A percentile compares a stretch with the other conserved stretches of the same genome.
These are phyloP conservation scores for Lagopus muta DNA, from an alignment of 2,113 vertebrate genomes.

Conservation along the genomic window DNA sequence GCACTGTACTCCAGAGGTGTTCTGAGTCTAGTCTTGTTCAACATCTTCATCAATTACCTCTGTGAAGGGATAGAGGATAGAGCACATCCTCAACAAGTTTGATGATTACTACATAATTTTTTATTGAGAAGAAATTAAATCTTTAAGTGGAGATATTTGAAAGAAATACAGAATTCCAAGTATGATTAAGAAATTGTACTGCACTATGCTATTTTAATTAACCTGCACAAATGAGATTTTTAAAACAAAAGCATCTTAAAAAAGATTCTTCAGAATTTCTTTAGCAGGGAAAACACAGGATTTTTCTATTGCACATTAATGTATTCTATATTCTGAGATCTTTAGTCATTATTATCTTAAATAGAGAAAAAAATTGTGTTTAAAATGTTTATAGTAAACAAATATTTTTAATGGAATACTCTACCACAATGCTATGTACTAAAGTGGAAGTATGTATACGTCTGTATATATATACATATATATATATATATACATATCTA, in stretches of 20 bases:
- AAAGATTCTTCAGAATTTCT: not conserved
- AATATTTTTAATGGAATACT: not conserved
- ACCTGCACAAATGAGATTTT: not conserved
- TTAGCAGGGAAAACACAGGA: not conserved
- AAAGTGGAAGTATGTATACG: no score
- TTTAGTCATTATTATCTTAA: not conserved
- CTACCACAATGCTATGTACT: not conserved
- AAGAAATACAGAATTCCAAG: not conserved
- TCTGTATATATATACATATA: not conserved
- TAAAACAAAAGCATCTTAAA: not conserved
- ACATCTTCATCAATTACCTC: no score
- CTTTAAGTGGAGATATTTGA: not conserved
- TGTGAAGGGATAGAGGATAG: no score
- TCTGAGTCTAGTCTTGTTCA: no score
- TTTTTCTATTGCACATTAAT: not conserved
- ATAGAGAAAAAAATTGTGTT: not conserved
- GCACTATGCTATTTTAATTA: not conserved
- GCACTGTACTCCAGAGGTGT: no score
- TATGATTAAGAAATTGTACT: not conserved
- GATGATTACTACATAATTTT: not conserved
- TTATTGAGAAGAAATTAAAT: not conserved
- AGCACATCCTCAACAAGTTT: no score
- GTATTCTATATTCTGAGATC: not conserved
- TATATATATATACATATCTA: no score
- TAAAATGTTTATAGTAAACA: not conserved